A percentile compares a stretch with the other conserved stretches of the same genome.
Evolutionary conservation across 2,888 invertebrate species (phyloP).

Genomic region (Trisateles emortualis): DNA sequence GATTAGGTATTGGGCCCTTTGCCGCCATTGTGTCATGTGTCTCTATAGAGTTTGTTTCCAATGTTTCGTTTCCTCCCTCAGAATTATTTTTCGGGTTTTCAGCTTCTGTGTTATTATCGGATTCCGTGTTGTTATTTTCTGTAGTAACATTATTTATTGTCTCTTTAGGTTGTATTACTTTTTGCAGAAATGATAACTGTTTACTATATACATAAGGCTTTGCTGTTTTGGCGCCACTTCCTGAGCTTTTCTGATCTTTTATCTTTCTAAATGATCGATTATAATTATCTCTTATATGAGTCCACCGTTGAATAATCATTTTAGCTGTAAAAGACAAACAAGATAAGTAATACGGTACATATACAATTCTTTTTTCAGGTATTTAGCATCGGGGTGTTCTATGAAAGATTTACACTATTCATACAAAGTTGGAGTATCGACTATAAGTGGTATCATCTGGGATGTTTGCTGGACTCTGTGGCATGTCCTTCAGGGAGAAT

Average conservation of each 20-base stretch:
- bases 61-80: too few species aligned
- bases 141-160: constrained; percentile 7
- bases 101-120: constrained; percentile 16
- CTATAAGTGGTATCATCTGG: constrained; percentile 44
- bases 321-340: constrained; percentile 23
- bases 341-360: constrained; percentile 9
- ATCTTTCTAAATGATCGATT: constrained; percentile 46
- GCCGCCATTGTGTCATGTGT: too few species aligned
- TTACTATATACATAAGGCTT: too few species aligned
- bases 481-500: constrained; percentile 38
- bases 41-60: too few species aligned
- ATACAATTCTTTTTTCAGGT: constrained; percentile 29
- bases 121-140: constrained; percentile 25
- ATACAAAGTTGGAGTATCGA: constrained; percentile 45
- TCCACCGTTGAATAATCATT: constrained; percentile 41
- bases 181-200: too few species aligned
- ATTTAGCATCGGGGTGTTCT: constrained; percentile 39
- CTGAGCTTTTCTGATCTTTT: constrained; percentile 37
- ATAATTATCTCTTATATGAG: constrained; percentile 49
- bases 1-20: too few species aligned
- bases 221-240: constrained; percentile 39
- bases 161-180: too few species aligned
- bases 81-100: constrained; percentile 28
- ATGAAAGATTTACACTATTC: constrained; percentile 45
- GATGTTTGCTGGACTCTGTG: constrained; percentile 39